A percentile compares a stretch with the other conserved stretches of the same genome.
Evolutionary conservation across 35 echinoderm and acorn worm species (phyloP).

Genomic region (Strongylocentrotus purpuratus): DNA sequence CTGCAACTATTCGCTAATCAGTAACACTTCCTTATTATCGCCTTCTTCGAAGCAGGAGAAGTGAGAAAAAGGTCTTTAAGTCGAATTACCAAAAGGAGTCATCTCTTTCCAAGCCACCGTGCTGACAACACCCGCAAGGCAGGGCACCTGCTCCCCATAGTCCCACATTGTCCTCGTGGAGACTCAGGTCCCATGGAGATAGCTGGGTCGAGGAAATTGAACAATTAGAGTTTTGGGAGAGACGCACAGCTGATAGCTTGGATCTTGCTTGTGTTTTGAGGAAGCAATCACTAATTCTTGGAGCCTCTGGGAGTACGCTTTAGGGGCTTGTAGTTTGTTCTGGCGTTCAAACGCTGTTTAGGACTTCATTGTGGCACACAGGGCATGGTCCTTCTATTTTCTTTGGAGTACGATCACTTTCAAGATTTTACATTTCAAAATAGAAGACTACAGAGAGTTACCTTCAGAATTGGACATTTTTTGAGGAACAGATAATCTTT

Average conservation of each 20-base stretch:
- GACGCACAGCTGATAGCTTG: not conserved
- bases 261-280: not conserved
- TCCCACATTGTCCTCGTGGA: not conserved
- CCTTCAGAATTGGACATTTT: not conserved
- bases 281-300: not conserved
- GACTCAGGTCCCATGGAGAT: not conserved
- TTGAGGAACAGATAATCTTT: not conserved
- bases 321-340: not conserved
- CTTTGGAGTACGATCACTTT: not conserved
- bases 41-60: not conserved
- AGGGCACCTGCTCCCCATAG: not conserved
- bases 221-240: not conserved
- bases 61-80: not conserved
- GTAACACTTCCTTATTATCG: not conserved
- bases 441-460: not conserved
- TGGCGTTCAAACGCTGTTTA: not conserved
- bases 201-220: not conserved
- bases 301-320: not conserved
- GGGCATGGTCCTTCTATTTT: no score
- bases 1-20: conserved; percentile 11
- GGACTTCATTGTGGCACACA: not conserved
- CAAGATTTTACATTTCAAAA: not conserved
- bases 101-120: not conserved
- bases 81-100: not conserved
- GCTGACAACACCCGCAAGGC: not conserved